These are phyloP conservation scores for Tipula helvola DNA, from an alignment of 2,888 invertebrate species.

Conservation along the genomic window DNA sequence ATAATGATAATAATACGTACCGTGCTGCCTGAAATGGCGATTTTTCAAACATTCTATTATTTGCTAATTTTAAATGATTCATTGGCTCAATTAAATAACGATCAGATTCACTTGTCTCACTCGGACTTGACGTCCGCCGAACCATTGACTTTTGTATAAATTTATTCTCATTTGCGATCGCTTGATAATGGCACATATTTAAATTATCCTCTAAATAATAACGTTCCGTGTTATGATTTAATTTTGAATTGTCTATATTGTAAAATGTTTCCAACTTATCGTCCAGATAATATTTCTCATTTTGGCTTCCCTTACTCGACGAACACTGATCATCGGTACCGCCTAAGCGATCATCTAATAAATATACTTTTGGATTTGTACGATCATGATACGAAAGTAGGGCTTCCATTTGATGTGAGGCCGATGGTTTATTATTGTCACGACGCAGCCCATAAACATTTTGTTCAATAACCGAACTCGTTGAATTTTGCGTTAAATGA, in stretches of 20 bases:
- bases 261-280: conserved; percentile 35
- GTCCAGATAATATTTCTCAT: conserved; percentile 30
- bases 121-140: conserved; percentile 32
- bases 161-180: background rate
- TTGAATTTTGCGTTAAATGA: conserved; percentile 26
- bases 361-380: conserved; percentile 6
- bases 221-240: conserved; percentile 27
- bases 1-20: background rate
- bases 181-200: conserved; percentile 14
- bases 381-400: conserved; percentile 25
- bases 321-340: conserved; percentile 18
- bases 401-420: conserved; percentile 24
- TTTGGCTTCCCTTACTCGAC: conserved; percentile 17
- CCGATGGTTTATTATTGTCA: conserved; percentile 13
- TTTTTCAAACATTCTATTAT: conserved; percentile 4
- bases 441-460: conserved; percentile 16
- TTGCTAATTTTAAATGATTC: background rate
- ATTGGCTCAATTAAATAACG: conserved; percentile 31
- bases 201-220: conserved; percentile 31
- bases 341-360: conserved; percentile 16
- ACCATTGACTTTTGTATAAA: conserved; percentile 16
- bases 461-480: conserved; percentile 27
- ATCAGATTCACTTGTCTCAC: conserved; percentile 36
- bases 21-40: background rate
- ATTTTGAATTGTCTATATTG: conserved; percentile 25